phyloP scores from a whole-genome alignment of 2,113 vertebrate genomes.

The Lepidothrix coronata region DNA sequence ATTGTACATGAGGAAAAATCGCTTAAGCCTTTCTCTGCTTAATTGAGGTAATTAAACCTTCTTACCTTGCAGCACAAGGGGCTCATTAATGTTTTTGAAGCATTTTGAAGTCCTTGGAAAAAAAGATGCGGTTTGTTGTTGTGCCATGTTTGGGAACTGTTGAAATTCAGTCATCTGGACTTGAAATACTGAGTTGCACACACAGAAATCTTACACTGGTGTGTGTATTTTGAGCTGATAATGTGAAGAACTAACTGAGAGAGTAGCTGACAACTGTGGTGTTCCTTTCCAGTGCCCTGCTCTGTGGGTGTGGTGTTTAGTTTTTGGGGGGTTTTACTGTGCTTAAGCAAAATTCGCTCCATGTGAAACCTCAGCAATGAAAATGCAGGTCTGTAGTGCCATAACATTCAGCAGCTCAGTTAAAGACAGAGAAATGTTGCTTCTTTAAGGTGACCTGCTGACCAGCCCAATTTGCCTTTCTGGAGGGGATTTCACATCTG shows the following conservation, averaged over 20 bases:
- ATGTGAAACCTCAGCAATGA: neutral
- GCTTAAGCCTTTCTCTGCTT: constrained; percentile 20
- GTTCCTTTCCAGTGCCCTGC: neutral
- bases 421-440: neutral
- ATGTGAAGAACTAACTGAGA: neutral
- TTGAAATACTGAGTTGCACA: neutral
- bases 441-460: neutral
- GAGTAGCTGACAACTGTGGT: neutral
- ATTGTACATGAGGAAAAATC: neutral
- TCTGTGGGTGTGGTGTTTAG: neutral
- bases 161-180: neutral
- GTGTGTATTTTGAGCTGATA: neutral
- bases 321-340: rapidly evolving
- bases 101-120: constrained; percentile 27
- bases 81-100: constrained; percentile 37
- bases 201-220: neutral
- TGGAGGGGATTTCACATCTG: neutral
- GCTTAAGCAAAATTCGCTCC: neutral
- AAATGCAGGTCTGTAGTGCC: neutral
- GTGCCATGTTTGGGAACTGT: neutral
- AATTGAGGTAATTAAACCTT: constrained; percentile 49
- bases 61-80: constrained; percentile 36
- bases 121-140: neutral
- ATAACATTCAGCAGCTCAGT: neutral
- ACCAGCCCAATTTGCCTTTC: neutral